Evolutionary conservation across 2,888 invertebrate species (phyloP), one percentile per base, ranked within the genome.

Genomic region (Tanytarsus gracilentus): DNA sequence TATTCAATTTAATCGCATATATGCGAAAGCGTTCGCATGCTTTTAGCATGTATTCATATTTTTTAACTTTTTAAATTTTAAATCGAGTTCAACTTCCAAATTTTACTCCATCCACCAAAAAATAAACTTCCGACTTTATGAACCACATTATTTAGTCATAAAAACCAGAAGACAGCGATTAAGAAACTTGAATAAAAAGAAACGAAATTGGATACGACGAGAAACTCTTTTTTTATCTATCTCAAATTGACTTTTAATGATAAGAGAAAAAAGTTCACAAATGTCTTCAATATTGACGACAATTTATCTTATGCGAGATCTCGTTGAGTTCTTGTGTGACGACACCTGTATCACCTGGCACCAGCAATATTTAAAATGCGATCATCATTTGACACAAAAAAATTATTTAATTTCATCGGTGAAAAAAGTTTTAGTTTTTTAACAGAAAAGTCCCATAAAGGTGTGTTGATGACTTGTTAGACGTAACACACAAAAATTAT

Each of bases 381-480:
- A 44, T 44, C 44, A 44, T 44, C 44, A 44, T 44, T 21, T 44
- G 18, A 23, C n/a, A 44, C 36, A 36, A n/a, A 1, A 14, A 14
- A 14, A 14, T 14, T 33, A 6, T 14, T 33, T 33, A 2, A 1
- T 11, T 4, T 14, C 9, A 14, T 36, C 16, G 16, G 11, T 14
- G n/a, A 36, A 2, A 36, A 36, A 36, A 14, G n/a, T 11, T 36
- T 36, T 36, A 16, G 16, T 14, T 36, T 16, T 14, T 14, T 16
- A 36, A 14, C 36, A 7, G 23, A 18, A 16, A 33, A 25, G 9
- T 16, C 11, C 26, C 27, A 21, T 49, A 26, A 9, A 29, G 23
- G 39, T 55, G 39, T 55, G 39, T 39, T 55, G 55, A 55, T 40
- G 55, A 55, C 55, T 55, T 39, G 55, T 55, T 26, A 55, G 55